These are phyloP conservation scores for Pomacea maculata DNA, from an alignment of 1,140 invertebrate genomes.

Conservation along the genomic window DNA sequence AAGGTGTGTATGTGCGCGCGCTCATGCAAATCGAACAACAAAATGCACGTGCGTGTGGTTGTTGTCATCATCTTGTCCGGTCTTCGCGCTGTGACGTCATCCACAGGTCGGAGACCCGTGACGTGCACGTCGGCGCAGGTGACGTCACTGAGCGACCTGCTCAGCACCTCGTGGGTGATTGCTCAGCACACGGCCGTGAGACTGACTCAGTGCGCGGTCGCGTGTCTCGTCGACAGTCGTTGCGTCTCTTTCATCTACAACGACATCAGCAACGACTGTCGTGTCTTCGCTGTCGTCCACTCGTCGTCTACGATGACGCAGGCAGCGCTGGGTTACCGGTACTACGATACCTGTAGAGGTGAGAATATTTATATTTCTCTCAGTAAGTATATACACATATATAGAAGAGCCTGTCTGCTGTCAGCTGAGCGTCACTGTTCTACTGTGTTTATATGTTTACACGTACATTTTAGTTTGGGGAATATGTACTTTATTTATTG, in stretches of 20 bases:
- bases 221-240: not conserved
- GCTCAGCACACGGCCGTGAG: not conserved
- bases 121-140: not conserved
- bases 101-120: not conserved
- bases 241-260: slow-evolving; percentile 14
- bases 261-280: slow-evolving; percentile 7
- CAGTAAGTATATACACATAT: not conserved
- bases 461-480: too few relatives aligned
- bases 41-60: not conserved
- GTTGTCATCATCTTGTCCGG: too few relatives aligned
- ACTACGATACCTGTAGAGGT: slow-evolving; percentile 7
- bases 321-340: not conserved
- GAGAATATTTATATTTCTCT: not conserved
- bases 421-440: too few relatives aligned
- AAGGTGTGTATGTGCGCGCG: not conserved
- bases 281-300: not conserved
- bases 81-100: too few relatives aligned
- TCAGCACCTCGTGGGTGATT: not conserved
- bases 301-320: not conserved
- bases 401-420: too few relatives aligned
- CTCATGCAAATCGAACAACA: not conserved
- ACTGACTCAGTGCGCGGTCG: not conserved
- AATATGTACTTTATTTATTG: too few relatives aligned
- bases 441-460: too few relatives aligned
- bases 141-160: not conserved